A percentile compares a stretch with the other conserved stretches of the same genome.
phyloP scores from a whole-genome alignment of 2,113 vertebrate species.

The Nettapus auritus region DNA sequence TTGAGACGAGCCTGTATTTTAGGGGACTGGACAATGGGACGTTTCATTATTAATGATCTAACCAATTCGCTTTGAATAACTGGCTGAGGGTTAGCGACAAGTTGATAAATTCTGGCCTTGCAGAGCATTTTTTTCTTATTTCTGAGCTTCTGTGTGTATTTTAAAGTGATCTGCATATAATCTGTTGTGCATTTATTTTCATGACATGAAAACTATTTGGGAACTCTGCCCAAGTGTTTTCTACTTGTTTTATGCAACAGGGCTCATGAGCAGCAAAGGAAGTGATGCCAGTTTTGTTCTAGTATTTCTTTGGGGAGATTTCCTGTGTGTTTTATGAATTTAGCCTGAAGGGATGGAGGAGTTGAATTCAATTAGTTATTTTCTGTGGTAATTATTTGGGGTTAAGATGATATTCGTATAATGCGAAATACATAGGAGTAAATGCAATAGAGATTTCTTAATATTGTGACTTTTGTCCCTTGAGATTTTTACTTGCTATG shows the following conservation, averaged over 20 bases:
- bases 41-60: not conserved
- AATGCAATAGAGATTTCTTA: not conserved
- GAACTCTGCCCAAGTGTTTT: not conserved
- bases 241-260: not conserved
- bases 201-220: not conserved
- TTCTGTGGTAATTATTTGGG: not conserved
- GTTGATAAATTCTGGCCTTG: not conserved
- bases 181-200: conserved; percentile 5
- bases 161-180: not conserved
- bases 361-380: not conserved
- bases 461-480: not conserved
- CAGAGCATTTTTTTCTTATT: not conserved
- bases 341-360: not conserved
- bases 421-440: not conserved
- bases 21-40: not conserved
- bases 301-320: not conserved
- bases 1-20: not conserved
- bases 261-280: not conserved
- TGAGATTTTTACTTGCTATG: not conserved
- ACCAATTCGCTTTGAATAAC: not conserved
- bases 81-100: not conserved
- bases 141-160: not conserved
- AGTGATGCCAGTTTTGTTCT: not conserved
- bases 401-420: not conserved
- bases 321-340: not conserved